Conservation (phyloP, 2,888 invertebrate species). For the Artemia sp. region DNA sequence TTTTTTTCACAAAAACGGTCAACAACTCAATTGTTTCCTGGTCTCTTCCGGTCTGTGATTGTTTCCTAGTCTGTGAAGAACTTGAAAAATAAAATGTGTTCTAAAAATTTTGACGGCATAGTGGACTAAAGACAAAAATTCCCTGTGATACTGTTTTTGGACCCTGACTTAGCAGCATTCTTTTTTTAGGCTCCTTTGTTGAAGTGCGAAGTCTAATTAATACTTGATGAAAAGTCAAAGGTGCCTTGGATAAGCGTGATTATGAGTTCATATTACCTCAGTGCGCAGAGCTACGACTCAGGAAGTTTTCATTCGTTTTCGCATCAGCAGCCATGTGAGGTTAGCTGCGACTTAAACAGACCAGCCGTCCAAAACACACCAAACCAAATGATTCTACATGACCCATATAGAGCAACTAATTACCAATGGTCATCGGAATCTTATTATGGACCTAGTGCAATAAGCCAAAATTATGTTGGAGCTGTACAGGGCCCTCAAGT, state of each 20-base stretch:
- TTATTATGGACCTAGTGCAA: conserved; percentile 9
- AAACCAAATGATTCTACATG: neutral
- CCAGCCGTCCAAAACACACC: neutral
- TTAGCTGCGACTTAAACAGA: conserved; percentile 10
- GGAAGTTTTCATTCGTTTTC: conserved; percentile 11
- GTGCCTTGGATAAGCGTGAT: conserved; percentile 14
- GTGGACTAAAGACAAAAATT: too few species aligned
- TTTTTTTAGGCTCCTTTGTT: conserved; percentile 14
- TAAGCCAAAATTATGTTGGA: neutral
- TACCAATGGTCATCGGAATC: neutral
- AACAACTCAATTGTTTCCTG: too few species aligned
- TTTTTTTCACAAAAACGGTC: too few species aligned
- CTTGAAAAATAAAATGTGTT: too few species aligned
- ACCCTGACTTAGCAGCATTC: neutral
- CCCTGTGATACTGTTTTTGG: too few species aligned
- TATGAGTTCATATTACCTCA: conserved; percentile 15
- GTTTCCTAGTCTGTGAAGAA: too few species aligned
- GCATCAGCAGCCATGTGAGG: conserved; percentile 13
- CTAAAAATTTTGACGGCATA: too few species aligned
- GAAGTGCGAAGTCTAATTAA: conserved; percentile 7
- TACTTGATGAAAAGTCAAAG: conserved; percentile 10
- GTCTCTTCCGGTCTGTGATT: too few species aligned
- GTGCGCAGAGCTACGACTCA: conserved; percentile 8
- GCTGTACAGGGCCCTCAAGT: conserved; percentile 10
- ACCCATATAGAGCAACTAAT: neutral